phyloP scores from a whole-genome alignment of 2,888 invertebrate species.

The Chrysolina americana region DNA sequence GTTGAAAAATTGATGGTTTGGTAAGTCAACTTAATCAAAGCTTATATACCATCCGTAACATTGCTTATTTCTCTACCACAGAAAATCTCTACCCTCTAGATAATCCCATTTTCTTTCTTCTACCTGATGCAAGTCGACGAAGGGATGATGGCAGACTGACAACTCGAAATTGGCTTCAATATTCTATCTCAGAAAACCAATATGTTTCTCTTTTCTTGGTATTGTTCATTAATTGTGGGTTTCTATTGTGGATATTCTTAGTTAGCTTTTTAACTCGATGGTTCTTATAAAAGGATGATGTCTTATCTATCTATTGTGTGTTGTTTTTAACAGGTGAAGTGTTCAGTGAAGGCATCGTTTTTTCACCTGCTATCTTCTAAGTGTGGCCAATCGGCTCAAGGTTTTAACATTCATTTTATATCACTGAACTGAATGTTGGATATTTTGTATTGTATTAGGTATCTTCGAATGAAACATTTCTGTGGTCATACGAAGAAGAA shows the following conservation, averaged over 20 bases:
- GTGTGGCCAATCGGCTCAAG: background rate
- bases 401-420: background rate
- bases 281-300: conserved; percentile 29
- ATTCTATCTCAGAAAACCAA: conserved; percentile 56
- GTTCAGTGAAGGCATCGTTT: background rate
- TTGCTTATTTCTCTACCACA: too few species aligned
- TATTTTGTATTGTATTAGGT: too few species aligned
- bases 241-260: conserved; percentile 27
- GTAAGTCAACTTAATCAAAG: too few species aligned
- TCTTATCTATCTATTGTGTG: conserved; percentile 27
- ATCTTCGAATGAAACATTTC: too few species aligned
- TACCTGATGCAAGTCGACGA: conserved; percentile 35
- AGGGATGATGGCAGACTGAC: conserved; percentile 54
- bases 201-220: conserved; percentile 55
- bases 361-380: background rate
- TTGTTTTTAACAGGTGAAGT: conserved; percentile 4
- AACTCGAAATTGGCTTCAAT: conserved; percentile 60
- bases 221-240: conserved; percentile 60
- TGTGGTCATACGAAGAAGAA: too few species aligned
- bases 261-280: conserved; percentile 22
- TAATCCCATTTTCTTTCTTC: background rate
- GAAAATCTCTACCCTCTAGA: background rate
- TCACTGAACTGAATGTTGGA: background rate
- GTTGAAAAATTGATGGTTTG: too few species aligned
- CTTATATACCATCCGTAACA: too few species aligned